phyloP scores from a whole-genome alignment of 2,797 vertebrate species.

The Epinephelus coioides region DNA sequence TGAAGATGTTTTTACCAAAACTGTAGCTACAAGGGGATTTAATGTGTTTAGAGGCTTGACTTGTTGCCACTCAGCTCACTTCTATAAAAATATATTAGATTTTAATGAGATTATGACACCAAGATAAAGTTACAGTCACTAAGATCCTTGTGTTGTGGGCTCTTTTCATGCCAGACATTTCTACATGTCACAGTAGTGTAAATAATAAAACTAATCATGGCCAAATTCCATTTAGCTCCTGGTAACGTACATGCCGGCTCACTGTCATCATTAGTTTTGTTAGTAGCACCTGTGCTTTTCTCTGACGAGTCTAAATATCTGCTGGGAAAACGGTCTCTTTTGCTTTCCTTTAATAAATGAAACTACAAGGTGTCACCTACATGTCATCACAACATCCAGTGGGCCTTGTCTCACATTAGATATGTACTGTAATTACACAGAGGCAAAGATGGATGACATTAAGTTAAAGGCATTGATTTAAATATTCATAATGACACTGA shows the following conservation, averaged over 20 bases:
- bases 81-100: neutral
- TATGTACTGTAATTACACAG: neutral
- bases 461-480: neutral
- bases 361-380: neutral
- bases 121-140: neutral
- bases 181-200: neutral
- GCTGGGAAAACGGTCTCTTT: neutral
- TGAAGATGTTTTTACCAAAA: neutral
- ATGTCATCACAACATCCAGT: neutral
- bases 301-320: neutral
- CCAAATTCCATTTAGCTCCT: constrained; percentile 1
- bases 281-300: neutral
- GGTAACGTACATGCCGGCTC: neutral
- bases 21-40: neutral
- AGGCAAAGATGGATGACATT: neutral
- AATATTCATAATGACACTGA: neutral
- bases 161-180: neutral
- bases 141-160: neutral
- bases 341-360: neutral
- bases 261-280: neutral
- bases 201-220: neutral
- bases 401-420: no score
- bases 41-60: neutral
- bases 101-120: constrained; percentile 18
- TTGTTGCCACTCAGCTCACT: neutral